Base-by-base conservation (phyloP, 2,888 invertebrate genomes). In the Pristionchus fissidentatus region DNA sequence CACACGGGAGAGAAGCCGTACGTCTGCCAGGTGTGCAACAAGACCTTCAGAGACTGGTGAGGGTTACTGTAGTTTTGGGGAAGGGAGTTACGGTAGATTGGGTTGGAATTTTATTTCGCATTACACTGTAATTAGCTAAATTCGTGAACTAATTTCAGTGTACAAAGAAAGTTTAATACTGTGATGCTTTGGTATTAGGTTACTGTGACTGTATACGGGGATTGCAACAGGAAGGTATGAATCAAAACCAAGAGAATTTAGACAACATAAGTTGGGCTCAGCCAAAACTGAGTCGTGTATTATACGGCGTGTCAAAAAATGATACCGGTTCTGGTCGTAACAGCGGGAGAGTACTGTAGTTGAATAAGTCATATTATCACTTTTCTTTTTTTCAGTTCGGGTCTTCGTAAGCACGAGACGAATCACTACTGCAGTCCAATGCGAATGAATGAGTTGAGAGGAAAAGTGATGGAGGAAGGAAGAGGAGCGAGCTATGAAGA, bases 1-100 rank as follows among this genome's bases (percentile, higher is more conserved):
- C 90, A 90, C 83, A 90, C 90, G 29, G 87, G 88, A 4, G 90
- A 90, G 52, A 75, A 82, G 57, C 90, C 90, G 60, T 90, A 88
- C 82, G 60, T 38, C 29, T 90, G 90, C 70, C 35, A 13, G 35
- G 10, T 49, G 32, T 90, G 90, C 43, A 35, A 32, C 13, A 87
- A 85, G 52, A 49, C 66, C 43, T 90, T 88, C 81, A 60, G 87
- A 55, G 89, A 90, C 82, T 87, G 84, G 89, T 88, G 38, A 84
- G 86, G 83, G 15, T n/a, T 26, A 55, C 55, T n/a, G 55, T 55
- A 55, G 22, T 55, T n/a, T 32, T n/a, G 57, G 26, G n/a, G 57
- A n/a, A 10, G 26, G 57, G 57, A n/a, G n/a, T n/a, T 66, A 66
- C 66, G 66, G 66, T 66, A 66, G 66, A 22, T 38, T 7, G 2